These are phyloP conservation scores for Denticeps clupeoides DNA, from an alignment of 2,797 vertebrate genomes.

Conservation along the genomic window DNA sequence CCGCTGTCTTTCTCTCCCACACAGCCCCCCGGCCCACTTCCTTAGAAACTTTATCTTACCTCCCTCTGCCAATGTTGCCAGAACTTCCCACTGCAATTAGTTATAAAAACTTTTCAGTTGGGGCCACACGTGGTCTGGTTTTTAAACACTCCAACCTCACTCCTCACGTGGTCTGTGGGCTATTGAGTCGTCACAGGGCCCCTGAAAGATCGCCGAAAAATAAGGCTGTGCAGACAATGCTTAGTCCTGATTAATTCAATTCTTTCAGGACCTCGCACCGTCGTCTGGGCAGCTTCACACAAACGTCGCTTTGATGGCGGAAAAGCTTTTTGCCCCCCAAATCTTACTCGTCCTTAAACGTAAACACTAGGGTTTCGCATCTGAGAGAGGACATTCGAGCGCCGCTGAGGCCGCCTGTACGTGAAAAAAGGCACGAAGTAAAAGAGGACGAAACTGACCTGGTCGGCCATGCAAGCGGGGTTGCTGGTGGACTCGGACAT, in stretches of 20 bases:
- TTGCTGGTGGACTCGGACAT: conserved; percentile 62
- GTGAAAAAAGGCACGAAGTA: no score
- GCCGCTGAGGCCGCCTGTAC: no score
- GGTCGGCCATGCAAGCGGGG: conserved; percentile 54
- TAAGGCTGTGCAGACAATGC: conserved; percentile 71
- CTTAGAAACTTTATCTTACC: conserved; percentile 62
- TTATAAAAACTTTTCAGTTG: conserved; percentile 74
- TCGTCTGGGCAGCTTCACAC: conserved; percentile 73
- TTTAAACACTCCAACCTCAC: conserved; percentile 69
- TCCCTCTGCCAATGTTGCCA: conserved; percentile 40
- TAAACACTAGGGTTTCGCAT: no score
- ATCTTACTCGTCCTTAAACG: no score
- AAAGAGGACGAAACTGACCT: no score
- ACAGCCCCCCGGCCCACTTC: conserved; percentile 64
- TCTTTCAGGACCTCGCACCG: conserved; percentile 72
- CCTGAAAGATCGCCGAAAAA: conserved; percentile 76
- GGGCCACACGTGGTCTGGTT: conserved; percentile 68
- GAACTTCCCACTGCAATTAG: conserved; percentile 78
- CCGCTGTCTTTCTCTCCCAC: conserved; percentile 58
- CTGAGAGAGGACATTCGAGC: no score
- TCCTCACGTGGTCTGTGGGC: conserved; percentile 62
- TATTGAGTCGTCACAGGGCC: conserved; percentile 78
- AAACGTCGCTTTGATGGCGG: conserved; percentile 66
- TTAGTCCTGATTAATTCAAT: conserved; percentile 79
- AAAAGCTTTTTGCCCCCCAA: no score